Percentiles rank a stretch among this genome's conserved stretches.
These are phyloP conservation scores for Barypeithes pellucidus DNA, from an alignment of 2,888 invertebrate species.

Conservation along the genomic window DNA sequence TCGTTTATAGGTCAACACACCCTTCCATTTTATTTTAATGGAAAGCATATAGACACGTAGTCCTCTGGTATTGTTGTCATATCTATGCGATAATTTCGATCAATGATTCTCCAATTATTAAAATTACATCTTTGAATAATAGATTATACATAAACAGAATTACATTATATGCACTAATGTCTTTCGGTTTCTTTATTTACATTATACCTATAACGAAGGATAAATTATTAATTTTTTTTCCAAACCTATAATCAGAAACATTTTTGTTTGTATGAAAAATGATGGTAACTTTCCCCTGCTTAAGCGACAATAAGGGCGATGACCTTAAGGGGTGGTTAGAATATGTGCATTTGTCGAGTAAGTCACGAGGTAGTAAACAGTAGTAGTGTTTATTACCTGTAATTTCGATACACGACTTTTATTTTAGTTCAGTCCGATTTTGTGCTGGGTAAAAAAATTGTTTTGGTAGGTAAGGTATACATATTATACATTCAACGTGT, in stretches of 20 bases:
- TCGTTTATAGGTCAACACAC: background rate
- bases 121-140: slow-evolving; percentile 14
- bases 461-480: no score
- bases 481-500: no score
- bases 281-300: background rate
- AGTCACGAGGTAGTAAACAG: background rate
- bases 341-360: background rate
- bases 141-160: background rate
- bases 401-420: background rate
- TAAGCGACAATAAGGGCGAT: background rate
- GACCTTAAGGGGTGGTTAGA: background rate
- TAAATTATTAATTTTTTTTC: no score
- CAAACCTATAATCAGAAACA: no score
- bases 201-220: no score
- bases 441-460: no score
- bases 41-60: background rate
- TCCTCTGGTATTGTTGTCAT: background rate
- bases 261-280: background rate
- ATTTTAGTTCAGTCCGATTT: no score
- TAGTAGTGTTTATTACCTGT: background rate
- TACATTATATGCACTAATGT: background rate
- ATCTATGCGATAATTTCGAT: slow-evolving; percentile 1
- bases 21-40: background rate
- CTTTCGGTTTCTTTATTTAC: no score
- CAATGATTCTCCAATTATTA: slow-evolving; percentile 14